These are phyloP conservation scores for Neoscelio sp. DNA, from an alignment of 2,888 invertebrate species.

Conservation along the genomic window DNA sequence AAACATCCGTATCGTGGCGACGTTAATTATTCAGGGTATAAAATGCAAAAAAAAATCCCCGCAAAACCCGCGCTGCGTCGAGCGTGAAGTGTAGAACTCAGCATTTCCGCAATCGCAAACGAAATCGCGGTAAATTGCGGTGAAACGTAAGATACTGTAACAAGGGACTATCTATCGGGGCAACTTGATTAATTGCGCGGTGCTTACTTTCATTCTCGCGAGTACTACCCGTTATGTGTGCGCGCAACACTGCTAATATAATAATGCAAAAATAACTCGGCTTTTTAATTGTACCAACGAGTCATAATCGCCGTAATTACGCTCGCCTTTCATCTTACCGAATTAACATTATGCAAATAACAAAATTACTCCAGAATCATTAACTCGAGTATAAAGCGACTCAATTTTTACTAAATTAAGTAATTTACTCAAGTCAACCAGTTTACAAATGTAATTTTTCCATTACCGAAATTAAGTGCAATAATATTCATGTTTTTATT, in stretches of 20 bases:
- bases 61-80: slow-evolving; percentile 41
- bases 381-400: too few species aligned
- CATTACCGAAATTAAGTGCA: too few species aligned
- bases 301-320: slow-evolving; percentile 38
- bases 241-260: slow-evolving; percentile 1
- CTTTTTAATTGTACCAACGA: slow-evolving; percentile 36
- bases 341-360: too few species aligned
- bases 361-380: too few species aligned
- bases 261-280: slow-evolving; percentile 32
- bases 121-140: slow-evolving; percentile 62
- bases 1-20: slow-evolving; percentile 40
- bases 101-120: slow-evolving; percentile 60
- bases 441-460: too few species aligned
- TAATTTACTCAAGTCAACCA: too few species aligned
- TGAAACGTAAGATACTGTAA: slow-evolving; percentile 66
- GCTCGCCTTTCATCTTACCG: slow-evolving; percentile 15
- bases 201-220: slow-evolving; percentile 59
- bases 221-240: slow-evolving; percentile 34
- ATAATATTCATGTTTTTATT: too few species aligned
- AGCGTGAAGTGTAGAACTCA: slow-evolving; percentile 60
- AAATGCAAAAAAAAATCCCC: slow-evolving; percentile 34
- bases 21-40: slow-evolving; percentile 46
- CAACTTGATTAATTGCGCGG: slow-evolving; percentile 63
- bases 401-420: too few species aligned
- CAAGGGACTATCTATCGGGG: slow-evolving; percentile 66